Evolutionary conservation across 2,797 vertebrate species (phyloP).

Genomic region (Epinephelus coioides): DNA sequence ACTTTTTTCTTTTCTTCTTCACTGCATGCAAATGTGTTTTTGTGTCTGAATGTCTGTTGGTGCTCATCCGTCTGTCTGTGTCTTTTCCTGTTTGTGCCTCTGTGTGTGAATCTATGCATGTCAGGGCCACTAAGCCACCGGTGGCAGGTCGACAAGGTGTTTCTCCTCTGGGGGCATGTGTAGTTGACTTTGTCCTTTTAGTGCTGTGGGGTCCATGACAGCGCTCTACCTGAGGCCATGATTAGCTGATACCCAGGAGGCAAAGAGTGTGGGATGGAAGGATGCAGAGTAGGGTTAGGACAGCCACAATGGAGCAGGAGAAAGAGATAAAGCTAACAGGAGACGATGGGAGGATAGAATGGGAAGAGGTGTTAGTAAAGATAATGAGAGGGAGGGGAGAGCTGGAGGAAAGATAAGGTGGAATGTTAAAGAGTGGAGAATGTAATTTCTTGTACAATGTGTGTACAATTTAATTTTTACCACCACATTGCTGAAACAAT

Average conservation of each 20-base stretch:
- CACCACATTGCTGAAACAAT: no score
- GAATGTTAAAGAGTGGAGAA: background rate
- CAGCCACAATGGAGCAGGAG: background rate
- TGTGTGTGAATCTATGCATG: background rate
- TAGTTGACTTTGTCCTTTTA: slow-evolving; percentile 25
- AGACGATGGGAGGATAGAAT: background rate
- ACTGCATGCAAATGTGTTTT: background rate
- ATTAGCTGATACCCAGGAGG: slow-evolving; percentile 25
- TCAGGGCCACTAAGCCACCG: background rate
- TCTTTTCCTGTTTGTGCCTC: background rate
- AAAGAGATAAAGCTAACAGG: background rate
- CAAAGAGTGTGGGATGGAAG: background rate
- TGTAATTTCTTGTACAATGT: no score
- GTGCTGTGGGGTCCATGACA: slow-evolving; percentile 14
- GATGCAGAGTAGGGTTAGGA: slow-evolving; percentile 7
- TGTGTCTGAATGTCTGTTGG: background rate
- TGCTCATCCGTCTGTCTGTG: background rate
- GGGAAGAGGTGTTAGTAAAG: background rate
- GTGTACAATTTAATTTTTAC: no score
- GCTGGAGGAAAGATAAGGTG: no score
- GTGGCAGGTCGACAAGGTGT: slow-evolving; percentile 17
- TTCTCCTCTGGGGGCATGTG: slow-evolving; percentile 7
- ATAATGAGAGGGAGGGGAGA: background rate
- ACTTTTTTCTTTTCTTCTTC: background rate
- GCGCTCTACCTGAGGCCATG: slow-evolving; percentile 12